These are phyloP conservation scores for Semicossyphus pulcher DNA, from an alignment of 2,113 vertebrate species.

Conservation along the genomic window DNA sequence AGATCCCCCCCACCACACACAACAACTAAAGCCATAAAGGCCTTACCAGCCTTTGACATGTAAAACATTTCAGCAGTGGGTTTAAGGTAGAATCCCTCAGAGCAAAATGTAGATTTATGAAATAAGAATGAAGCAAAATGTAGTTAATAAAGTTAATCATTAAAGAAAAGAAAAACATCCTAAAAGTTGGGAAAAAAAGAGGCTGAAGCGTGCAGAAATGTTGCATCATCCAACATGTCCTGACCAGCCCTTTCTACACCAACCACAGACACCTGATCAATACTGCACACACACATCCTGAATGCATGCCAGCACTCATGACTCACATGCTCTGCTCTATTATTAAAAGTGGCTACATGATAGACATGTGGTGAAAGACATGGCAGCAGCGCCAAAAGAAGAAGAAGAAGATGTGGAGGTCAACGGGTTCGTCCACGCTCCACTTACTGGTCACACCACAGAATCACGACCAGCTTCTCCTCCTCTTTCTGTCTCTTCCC, in stretches of 20 bases:
- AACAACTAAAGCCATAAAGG: constrained; percentile 7
- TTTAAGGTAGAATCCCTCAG: not conserved
- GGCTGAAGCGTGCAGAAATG: not conserved
- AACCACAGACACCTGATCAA: constrained; percentile 57
- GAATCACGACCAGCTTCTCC: constrained; percentile 54
- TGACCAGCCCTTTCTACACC: constrained; percentile 36
- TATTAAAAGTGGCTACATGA: constrained; percentile 64
- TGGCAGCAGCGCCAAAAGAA: constrained; percentile 37
- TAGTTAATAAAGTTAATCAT: not conserved
- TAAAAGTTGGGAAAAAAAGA: constrained; percentile 1
- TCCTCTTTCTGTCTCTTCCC: constrained; percentile 52
- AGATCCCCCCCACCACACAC: constrained; percentile 29
- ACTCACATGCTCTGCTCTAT: constrained; percentile 56
- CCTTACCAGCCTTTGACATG: not conserved
- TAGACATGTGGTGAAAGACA: constrained; percentile 64
- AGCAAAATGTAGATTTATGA: constrained; percentile 16
- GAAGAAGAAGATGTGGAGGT: constrained; percentile 65
- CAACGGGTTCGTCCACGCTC: constrained; percentile 73
- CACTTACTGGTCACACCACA: constrained; percentile 72
- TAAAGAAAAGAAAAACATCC: not conserved
- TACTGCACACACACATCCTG: constrained; percentile 30
- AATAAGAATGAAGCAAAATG: not conserved
- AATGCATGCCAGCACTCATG: constrained; percentile 36
- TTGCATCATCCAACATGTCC: constrained; percentile 39
- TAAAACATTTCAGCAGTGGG: not conserved